phyloP scores from a whole-genome alignment of 2,888 invertebrate genomes.

The Sminthurinus aureus region DNA sequence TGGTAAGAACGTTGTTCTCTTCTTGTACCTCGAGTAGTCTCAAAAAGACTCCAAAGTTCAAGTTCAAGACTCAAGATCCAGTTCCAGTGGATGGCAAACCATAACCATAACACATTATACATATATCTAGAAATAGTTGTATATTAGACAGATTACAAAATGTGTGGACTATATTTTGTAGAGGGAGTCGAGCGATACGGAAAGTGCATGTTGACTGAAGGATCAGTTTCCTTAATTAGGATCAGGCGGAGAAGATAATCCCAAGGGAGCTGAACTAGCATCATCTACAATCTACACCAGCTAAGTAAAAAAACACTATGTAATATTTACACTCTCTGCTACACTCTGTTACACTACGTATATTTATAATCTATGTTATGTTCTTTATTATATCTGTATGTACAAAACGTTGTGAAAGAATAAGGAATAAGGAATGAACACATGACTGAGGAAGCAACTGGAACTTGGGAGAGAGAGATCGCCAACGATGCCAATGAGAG shows the following conservation, averaged over 20 bases:
- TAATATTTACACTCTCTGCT: too few relatives aligned
- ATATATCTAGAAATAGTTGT: not conserved
- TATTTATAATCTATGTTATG: not conserved
- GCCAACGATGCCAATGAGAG: conserved; percentile 12
- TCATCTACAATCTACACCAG: too few relatives aligned
- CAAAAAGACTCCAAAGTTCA: too few relatives aligned
- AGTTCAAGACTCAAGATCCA: too few relatives aligned
- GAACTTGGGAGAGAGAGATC: not conserved
- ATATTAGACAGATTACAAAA: not conserved
- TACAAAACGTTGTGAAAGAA: too few relatives aligned
- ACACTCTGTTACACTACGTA: not conserved
- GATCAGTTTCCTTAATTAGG: conserved; percentile 52
- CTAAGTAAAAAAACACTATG: too few relatives aligned
- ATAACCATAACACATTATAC: too few relatives aligned
- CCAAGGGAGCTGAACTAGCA: not conserved
- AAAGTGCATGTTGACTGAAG: conserved; percentile 34
- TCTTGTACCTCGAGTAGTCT: too few relatives aligned
- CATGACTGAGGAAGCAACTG: not conserved
- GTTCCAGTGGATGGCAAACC: too few relatives aligned
- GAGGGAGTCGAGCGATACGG: conserved; percentile 4
- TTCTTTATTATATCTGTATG: not conserved
- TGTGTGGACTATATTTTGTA: too few relatives aligned
- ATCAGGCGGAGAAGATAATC: conserved; percentile 41
- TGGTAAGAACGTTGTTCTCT: too few relatives aligned
- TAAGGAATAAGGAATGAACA: conserved; percentile 5